Percentiles rank a stretch among this genome's conserved stretches.
These are phyloP conservation scores for Leptodirus hochenwartii DNA, from an alignment of 2,888 invertebrate species.

Conservation along the genomic window DNA sequence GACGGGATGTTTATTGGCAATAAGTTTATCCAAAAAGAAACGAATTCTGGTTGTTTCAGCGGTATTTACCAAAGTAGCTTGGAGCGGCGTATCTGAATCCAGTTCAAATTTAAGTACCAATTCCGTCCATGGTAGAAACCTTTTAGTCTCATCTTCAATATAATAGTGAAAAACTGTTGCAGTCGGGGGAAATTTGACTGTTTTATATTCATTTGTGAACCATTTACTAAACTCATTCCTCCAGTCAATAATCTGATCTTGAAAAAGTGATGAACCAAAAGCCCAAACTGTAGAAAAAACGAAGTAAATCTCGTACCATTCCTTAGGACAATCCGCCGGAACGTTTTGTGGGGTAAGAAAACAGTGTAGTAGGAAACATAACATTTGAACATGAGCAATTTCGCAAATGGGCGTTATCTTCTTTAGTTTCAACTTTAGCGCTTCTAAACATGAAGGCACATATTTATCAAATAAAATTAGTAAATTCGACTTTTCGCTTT, in stretches of 20 bases:
- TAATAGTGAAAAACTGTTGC: conserved; percentile 81
- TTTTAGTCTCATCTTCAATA: conserved; percentile 72
- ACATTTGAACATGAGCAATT: conserved; percentile 73
- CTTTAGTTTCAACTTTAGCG: conserved; percentile 55
- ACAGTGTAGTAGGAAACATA: conserved; percentile 73
- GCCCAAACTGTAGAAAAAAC: conserved; percentile 84
- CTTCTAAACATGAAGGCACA: conserved; percentile 67
- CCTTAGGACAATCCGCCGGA: conserved; percentile 79
- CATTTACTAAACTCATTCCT: conserved; percentile 89
- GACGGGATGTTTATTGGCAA: conserved; percentile 60
- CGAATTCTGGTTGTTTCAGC: conserved; percentile 74
- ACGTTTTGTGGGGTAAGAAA: conserved; percentile 63
- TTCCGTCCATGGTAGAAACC: conserved; percentile 75
- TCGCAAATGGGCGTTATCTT: conserved; percentile 83
- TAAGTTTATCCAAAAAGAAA: conserved; percentile 74
- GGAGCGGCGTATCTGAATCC: conserved; percentile 73
- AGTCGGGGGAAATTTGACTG: conserved; percentile 67
- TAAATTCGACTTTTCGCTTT: conserved; percentile 60
- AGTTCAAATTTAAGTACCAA: conserved; percentile 60
- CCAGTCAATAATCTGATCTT: conserved; percentile 83
- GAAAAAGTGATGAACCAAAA: conserved; percentile 80
- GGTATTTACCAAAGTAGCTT: conserved; percentile 60
- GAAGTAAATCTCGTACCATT: conserved; percentile 89
- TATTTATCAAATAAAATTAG: conserved; percentile 86
- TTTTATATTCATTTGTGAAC: conserved; percentile 85